A percentile compares a stretch with the other conserved stretches of the same genome.
These are phyloP conservation scores for Halocynthia aurantium DNA, from an alignment of 23 tunicate genomes.

Conservation along the genomic window DNA sequence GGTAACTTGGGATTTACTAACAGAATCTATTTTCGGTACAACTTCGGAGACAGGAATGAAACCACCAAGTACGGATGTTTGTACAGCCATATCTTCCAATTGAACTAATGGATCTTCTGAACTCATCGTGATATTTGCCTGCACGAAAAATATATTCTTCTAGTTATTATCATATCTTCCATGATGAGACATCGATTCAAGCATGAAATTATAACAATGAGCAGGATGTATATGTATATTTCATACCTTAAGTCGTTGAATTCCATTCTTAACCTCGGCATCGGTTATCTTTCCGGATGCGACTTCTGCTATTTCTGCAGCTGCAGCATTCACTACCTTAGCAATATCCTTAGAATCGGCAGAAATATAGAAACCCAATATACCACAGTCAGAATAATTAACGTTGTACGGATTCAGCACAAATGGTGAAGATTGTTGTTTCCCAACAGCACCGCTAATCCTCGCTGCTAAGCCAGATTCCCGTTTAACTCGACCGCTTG, in stretches of 20 bases:
- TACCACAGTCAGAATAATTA: conserved; percentile 77
- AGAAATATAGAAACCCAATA: conserved; percentile 53
- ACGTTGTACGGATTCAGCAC: conserved; percentile 42
- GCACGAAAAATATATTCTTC: too few species aligned
- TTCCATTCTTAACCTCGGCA: conserved; percentile 37
- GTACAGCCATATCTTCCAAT: conserved; percentile 47
- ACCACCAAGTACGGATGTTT: conserved; percentile 40
- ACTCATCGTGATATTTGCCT: conserved; percentile 27
- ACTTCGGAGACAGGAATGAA: conserved; percentile 13
- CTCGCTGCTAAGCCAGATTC: conserved; percentile 50
- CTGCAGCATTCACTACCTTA: conserved; percentile 21
- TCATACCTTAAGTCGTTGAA: conserved; percentile 22
- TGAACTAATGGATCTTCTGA: conserved; percentile 21
- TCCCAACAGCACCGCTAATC: conserved; percentile 38
- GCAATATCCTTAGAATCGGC: conserved; percentile 26
- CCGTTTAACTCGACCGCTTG: conserved; percentile 32
- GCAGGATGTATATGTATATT: too few species aligned
- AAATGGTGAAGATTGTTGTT: conserved; percentile 23
- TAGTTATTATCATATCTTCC: too few species aligned
- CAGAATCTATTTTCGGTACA: conserved; percentile 26
- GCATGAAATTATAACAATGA: too few species aligned
- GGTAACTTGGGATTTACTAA: conserved; percentile 29
- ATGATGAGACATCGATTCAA: too few species aligned
- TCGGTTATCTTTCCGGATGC: conserved; percentile 20
- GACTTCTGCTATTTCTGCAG: conserved; percentile 36